Conservation (phyloP, 1,140 invertebrate genomes). For the Sinella curviseta region DNA sequence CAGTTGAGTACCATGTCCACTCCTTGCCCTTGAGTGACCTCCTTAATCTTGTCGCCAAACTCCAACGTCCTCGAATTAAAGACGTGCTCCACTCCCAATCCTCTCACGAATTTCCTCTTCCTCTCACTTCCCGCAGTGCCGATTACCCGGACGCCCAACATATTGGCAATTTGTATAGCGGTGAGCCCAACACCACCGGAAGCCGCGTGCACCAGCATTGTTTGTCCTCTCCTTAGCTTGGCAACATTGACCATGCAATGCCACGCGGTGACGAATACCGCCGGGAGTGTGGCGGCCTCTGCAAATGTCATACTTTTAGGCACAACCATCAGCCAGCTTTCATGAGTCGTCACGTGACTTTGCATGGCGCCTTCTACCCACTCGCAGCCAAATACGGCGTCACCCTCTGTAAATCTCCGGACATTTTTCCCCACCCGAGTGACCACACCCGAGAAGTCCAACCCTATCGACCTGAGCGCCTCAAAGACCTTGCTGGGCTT, state of each 20-base stretch:
- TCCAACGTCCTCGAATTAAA: no score
- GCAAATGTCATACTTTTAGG: neutral
- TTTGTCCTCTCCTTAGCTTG: neutral
- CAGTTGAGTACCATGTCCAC: constrained; percentile 18
- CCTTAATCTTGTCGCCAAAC: neutral
- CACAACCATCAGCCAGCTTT: neutral
- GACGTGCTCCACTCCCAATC: neutral
- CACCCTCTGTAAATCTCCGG: neutral
- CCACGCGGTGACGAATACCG: neutral
- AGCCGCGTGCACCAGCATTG: neutral
- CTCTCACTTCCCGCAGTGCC: neutral
- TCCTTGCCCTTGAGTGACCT: neutral
- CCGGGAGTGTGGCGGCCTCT: neutral
- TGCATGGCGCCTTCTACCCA: neutral
- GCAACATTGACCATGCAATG: neutral
- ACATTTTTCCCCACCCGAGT: no score
- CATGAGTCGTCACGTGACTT: neutral
- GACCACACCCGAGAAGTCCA: no score
- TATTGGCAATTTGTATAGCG: neutral
- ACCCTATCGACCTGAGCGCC: no score
- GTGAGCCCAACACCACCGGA: constrained; percentile 7
- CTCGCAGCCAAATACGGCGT: neutral
- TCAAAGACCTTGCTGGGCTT: no score
- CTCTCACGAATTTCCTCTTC: neutral
- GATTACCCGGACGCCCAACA: neutral